Base-by-base conservation (phyloP, 2,113 vertebrate species). In the Athene cunicularia region DNA sequence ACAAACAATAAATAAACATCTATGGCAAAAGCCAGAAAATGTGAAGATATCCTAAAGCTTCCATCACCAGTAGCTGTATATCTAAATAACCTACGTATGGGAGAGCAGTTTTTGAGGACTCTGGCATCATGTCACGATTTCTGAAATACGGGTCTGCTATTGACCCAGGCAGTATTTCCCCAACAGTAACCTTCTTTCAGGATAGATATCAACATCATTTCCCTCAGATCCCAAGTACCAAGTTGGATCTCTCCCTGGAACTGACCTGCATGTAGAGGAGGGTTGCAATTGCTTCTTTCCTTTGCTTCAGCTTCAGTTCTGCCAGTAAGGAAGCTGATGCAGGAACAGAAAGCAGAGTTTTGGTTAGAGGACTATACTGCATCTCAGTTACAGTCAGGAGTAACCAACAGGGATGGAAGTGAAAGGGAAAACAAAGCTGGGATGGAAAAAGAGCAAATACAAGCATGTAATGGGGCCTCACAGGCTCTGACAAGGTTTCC, bases 391-490 rank as follows among this genome's bases (percentile, higher is more conserved):
- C 26, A 35, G 32, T 41, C 53, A 85, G 73, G 22, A 30, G 32
- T 17, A 70, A 58, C 23, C 20, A 43, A 41, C 9, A 37, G 55
- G 23, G 19, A 16, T 26, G 20, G 14, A 62, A 12, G 17, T 18
- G 27, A 43, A 24, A 85, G 19, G 14, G 37, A 28, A 62, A 47
- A 47, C 23, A 53, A 73, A 67, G 19, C 16, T 43, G 22, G 28
- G 16, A 30, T 45, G 13, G 43, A 37, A 72, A 53, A 86, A 58
- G 41, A 77, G 22, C 35, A 56, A 62, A 77, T 6, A 35, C n/a
- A 35, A 55, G 22, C 39, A 53, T 0, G 1, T 13, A 18, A 18
- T 1, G 1, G 11, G 45, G 41, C 21, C 30, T 12, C 50, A 22
- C 32, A 63, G n/a, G n/a, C 32, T 71, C 49, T 19, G 15, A 56